Evolutionary conservation across 2,113 vertebrate species (phyloP).

Genomic region (Naja naja): DNA sequence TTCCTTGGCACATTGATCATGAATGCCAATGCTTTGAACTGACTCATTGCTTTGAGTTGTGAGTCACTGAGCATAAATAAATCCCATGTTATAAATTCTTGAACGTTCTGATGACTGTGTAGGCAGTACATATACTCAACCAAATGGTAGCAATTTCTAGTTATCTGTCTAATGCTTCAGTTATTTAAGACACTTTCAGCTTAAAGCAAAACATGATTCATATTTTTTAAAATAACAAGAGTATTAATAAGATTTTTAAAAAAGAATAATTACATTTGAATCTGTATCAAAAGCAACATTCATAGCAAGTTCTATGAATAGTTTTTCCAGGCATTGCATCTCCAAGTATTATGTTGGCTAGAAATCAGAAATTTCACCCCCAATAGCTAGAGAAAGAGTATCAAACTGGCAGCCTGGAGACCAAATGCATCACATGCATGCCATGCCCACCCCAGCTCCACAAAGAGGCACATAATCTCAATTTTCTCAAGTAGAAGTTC

Average conservation of each 20-base stretch:
- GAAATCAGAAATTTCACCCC: neutral
- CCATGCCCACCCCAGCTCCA: too few species aligned
- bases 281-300: neutral
- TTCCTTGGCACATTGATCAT: neutral
- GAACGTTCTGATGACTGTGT: neutral
- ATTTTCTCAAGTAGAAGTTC: neutral
- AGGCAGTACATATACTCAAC: neutral
- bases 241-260: neutral
- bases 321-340: neutral
- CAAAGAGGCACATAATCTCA: neutral
- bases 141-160: neutral
- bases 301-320: neutral
- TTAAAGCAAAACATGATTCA: neutral
- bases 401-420: neutral
- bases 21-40: constrained; percentile 20
- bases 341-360: neutral
- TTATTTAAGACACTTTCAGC: neutral
- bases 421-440: too few species aligned
- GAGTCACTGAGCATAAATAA: neutral
- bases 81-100: neutral
- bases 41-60: neutral
- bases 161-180: neutral
- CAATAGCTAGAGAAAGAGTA: neutral
- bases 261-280: neutral
- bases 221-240: neutral